A percentile compares a stretch with the other conserved stretches of the same genome.
These are phyloP conservation scores for Cynopterus brachyotis DNA, from an alignment of 2,113 vertebrate genomes.

Conservation along the genomic window DNA sequence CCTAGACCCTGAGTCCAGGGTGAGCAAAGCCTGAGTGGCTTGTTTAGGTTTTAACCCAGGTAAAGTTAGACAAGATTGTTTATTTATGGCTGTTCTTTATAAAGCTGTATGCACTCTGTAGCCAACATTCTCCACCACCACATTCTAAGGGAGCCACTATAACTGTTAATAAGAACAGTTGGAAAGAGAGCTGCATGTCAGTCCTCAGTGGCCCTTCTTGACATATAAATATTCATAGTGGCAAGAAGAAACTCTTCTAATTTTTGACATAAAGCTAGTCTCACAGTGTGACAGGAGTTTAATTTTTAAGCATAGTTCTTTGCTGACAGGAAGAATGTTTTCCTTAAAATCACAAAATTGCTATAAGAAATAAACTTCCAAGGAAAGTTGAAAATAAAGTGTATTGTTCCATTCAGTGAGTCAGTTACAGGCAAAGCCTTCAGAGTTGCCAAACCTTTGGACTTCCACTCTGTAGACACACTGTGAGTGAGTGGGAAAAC, in stretches of 20 bases:
- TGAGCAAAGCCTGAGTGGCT: background rate
- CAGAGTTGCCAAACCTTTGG: background rate
- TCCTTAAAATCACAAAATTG: slow-evolving; percentile 9
- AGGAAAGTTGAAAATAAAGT: background rate
- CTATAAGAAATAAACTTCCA: slow-evolving; percentile 6
- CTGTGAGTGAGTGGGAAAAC: background rate
- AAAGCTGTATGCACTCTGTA: background rate
- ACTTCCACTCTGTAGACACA: background rate
- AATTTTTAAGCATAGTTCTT: background rate
- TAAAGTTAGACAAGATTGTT: background rate
- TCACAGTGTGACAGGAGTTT: background rate
- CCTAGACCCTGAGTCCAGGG: background rate
- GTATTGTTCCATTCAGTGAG: background rate
- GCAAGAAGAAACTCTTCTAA: background rate
- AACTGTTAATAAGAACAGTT: background rate
- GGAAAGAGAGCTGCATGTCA: background rate
- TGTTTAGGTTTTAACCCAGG: background rate
- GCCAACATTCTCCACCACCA: background rate
- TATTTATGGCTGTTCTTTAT: background rate
- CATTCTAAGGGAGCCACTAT: background rate
- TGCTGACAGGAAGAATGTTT: background rate
- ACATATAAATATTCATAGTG: background rate
- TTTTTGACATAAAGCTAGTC: background rate
- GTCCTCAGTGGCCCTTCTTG: background rate
- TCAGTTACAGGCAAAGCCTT: background rate